phyloP scores from a whole-genome alignment of 1,140 invertebrate genomes.

The Anastatus disparis region DNA sequence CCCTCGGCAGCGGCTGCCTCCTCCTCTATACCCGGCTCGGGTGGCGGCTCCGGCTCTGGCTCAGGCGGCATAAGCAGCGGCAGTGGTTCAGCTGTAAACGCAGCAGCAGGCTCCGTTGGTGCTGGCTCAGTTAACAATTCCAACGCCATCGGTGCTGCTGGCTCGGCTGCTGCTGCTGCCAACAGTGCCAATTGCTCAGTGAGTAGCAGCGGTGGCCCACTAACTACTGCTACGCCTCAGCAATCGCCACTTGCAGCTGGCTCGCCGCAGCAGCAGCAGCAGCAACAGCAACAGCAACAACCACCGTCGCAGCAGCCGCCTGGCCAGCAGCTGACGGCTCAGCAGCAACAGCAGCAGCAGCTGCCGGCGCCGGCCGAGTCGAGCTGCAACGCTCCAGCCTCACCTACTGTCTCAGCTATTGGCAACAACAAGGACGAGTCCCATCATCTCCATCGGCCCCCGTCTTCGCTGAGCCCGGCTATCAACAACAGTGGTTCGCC shows the following conservation, averaged over 20 bases:
- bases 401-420: slow-evolving; percentile 55
- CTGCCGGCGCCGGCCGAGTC: slow-evolving; percentile 46
- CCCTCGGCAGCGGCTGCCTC: slow-evolving; percentile 50
- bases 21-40: slow-evolving; percentile 45
- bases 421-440: slow-evolving; percentile 22
- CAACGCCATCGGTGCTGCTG: slow-evolving; percentile 10
- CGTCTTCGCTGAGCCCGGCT: neutral
- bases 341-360: slow-evolving; percentile 48
- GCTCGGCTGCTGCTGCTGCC: neutral
- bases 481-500: slow-evolving; percentile 53
- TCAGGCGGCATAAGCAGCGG: slow-evolving; percentile 13
- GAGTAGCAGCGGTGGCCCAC: too few relatives aligned
- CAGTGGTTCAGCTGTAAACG: too few relatives aligned
- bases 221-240: too few relatives aligned
- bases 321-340: slow-evolving; percentile 42
- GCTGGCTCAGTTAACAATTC: too few relatives aligned
- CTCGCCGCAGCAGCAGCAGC: neutral
- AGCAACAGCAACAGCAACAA: neutral
- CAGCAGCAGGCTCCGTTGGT: too few relatives aligned
- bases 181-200: neutral
- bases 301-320: slow-evolving; percentile 33
- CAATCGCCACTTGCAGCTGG: too few relatives aligned
- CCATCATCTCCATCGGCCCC: too few relatives aligned
- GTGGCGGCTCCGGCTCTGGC: slow-evolving; percentile 39
- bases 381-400: slow-evolving; percentile 54